phyloP scores from a whole-genome alignment of 2,888 invertebrate genomes.

The Parnassius mnemosyne region DNA sequence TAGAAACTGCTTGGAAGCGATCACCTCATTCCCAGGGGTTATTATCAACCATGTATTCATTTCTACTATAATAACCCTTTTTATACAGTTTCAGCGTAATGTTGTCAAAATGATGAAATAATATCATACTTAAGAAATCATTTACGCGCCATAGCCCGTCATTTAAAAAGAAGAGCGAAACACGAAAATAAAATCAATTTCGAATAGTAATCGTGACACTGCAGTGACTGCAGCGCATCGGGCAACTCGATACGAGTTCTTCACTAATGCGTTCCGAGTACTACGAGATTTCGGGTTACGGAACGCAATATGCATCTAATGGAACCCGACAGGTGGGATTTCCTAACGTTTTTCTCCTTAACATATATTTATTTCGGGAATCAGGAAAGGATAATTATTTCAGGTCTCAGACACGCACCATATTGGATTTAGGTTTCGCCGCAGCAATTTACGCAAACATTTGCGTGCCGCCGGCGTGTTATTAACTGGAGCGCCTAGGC shows the following conservation, averaged over 20 bases:
- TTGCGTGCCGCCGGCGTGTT: no score
- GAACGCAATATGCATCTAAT: conserved; percentile 33
- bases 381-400: background rate
- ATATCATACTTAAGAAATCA: background rate
- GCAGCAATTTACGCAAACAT: no score
- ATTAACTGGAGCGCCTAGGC: no score
- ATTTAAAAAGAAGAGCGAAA: background rate
- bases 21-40: no score
- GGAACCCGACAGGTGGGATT: conserved; percentile 29
- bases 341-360: conserved; percentile 19
- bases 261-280: conserved; percentile 43
- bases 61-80: no score
- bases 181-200: conserved; percentile 3
- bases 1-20: no score
- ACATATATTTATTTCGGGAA: conserved; percentile 10
- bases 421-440: background rate
- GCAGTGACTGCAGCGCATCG: conserved; percentile 2
- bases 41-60: no score
- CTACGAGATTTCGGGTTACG: conserved; percentile 32
- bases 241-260: conserved; percentile 31
- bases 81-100: no score
- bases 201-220: conserved; percentile 16
- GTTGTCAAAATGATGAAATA: background rate
- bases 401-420: background rate
- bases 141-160: background rate